Conservation (phyloP, 2,888 invertebrate species). For the Philereme vetulata region DNA sequence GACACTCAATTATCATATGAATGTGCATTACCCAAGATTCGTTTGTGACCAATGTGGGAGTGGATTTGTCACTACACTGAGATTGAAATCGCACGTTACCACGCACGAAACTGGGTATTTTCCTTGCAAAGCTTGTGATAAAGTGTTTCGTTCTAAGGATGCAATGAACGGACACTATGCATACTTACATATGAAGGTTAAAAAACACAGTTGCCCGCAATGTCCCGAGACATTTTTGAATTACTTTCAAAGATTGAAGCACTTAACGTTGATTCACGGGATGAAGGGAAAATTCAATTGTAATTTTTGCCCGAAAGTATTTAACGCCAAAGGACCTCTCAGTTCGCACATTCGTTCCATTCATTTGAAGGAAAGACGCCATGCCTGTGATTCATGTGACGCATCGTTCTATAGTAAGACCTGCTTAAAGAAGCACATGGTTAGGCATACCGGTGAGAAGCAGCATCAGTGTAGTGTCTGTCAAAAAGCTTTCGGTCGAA, state of each 20-base stretch:
- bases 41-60: conserved; percentile 52
- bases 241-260: conserved; percentile 72
- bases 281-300: conserved; percentile 74
- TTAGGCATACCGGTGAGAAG: conserved; percentile 59
- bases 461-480: conserved; percentile 60
- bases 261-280: conserved; percentile 63
- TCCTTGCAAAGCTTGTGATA: conserved; percentile 77
- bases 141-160: conserved; percentile 75
- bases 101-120: conserved; percentile 49
- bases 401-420: conserved; percentile 6
- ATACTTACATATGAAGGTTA: conserved; percentile 73
- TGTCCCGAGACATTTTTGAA: conserved; percentile 69
- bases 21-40: conserved; percentile 57
- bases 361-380: conserved; percentile 29
- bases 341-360: conserved; percentile 25
- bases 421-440: conserved; percentile 34
- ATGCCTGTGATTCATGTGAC: conserved; percentile 7
- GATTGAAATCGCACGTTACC: conserved; percentile 22
- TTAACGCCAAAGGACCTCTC: conserved; percentile 65
- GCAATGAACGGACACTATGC: conserved; percentile 75
- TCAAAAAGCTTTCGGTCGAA: conserved; percentile 45
- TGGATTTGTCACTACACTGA: conserved; percentile 34
- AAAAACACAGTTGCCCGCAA: conserved; percentile 69
- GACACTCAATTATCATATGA: conserved; percentile 53
- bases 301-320: conserved; percentile 65